These are phyloP conservation scores for Pachycephala philippinensis DNA, from an alignment of 2,113 vertebrate species.

Conservation along the genomic window DNA sequence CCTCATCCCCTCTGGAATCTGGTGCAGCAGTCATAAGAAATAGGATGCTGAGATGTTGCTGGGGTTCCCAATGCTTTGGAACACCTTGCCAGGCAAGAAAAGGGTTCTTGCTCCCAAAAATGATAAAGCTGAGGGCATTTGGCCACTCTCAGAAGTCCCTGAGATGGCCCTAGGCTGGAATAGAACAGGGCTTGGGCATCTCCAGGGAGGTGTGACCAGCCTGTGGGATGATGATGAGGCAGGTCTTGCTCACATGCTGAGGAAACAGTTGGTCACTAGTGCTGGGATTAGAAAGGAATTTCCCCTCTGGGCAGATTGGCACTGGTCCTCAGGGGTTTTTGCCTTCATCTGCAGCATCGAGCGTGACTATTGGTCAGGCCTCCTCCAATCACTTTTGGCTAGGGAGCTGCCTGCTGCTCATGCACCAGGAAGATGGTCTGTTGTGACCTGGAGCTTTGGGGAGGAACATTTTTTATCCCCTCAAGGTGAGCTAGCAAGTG, in stretches of 20 bases:
- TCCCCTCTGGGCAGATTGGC: not conserved
- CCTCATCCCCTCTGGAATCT: not conserved
- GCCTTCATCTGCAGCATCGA: not conserved
- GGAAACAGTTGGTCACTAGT: rapidly evolving
- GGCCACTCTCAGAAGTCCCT: not conserved
- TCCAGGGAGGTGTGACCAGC: not conserved
- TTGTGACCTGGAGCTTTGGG: not conserved
- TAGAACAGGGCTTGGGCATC: not conserved
- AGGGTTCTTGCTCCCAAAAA: not conserved
- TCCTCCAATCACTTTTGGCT: not conserved
- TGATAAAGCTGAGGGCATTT: rapidly evolving
- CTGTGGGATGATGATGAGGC: not conserved
- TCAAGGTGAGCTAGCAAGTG: not conserved
- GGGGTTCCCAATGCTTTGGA: not conserved
- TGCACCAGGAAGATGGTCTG: not conserved
- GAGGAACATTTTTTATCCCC: not conserved
- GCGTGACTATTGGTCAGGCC: not conserved
- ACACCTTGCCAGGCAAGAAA: not conserved
- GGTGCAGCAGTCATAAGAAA: not conserved
- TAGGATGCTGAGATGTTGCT: not conserved
- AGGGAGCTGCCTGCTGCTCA: not conserved
- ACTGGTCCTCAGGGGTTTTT: not conserved
- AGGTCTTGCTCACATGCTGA: not conserved
- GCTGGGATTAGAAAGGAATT: not conserved
- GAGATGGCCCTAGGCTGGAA: too few relatives aligned